Percentiles rank a stretch among this genome's conserved stretches.
These are phyloP conservation scores for Corydoras sp. DNA, from an alignment of 2,113 vertebrate genomes.

Conservation along the genomic window DNA sequence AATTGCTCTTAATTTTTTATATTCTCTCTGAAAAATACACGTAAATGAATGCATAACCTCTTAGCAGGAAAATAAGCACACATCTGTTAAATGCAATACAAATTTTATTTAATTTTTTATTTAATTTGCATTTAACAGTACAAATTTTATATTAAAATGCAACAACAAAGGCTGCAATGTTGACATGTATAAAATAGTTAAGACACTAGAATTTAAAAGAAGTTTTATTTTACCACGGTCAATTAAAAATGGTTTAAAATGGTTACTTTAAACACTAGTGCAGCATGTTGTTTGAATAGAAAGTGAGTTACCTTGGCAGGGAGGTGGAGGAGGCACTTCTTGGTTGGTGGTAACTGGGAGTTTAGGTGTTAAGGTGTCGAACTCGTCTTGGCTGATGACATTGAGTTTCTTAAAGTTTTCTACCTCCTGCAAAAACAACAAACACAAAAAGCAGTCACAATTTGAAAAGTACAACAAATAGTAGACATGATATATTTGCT, in stretches of 20 bases:
- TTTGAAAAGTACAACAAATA: too few relatives aligned
- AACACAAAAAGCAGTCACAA: background rate
- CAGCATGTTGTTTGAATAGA: background rate
- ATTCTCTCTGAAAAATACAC: background rate
- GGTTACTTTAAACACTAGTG: background rate
- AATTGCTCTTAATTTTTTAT: too few relatives aligned
- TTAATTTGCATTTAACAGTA: too few relatives aligned
- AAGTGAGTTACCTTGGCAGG: constrained; percentile 29
- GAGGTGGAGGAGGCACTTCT: constrained; percentile 64
- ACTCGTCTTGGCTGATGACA: constrained; percentile 82
- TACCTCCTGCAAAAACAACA: constrained; percentile 62
- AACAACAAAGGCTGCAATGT: too few relatives aligned
- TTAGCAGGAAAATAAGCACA: background rate
- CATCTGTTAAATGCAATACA: background rate
- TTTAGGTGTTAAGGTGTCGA: constrained; percentile 74
- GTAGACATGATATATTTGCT: too few relatives aligned
- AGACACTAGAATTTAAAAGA: too few relatives aligned
- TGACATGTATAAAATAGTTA: too few relatives aligned
- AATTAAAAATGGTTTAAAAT: background rate
- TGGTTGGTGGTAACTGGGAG: constrained; percentile 63
- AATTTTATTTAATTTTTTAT: too few relatives aligned
- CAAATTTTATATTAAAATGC: too few relatives aligned
- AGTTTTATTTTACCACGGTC: too few relatives aligned
- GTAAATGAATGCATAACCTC: background rate
- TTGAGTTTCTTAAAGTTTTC: constrained; percentile 89